A percentile compares a stretch with the other conserved stretches of the same genome.
These are phyloP conservation scores for Lampropteryx suffumata DNA, from an alignment of 2,888 invertebrate species.

Conservation along the genomic window DNA sequence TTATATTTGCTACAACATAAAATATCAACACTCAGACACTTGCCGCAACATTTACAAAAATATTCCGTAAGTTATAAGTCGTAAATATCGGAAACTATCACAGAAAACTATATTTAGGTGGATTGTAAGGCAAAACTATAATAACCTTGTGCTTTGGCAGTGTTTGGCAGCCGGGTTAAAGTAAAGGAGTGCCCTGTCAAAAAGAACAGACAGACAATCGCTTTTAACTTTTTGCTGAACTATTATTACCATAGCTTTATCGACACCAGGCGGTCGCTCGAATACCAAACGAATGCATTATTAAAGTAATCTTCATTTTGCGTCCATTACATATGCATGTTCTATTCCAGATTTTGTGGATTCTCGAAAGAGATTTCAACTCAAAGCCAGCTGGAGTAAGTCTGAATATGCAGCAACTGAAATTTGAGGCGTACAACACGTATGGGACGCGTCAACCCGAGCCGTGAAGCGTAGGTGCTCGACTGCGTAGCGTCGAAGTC, in stretches of 20 bases:
- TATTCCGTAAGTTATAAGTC: no score
- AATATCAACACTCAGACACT: no score
- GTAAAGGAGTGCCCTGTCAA: background rate
- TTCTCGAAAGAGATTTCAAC: constrained; percentile 37
- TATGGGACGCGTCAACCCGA: constrained; percentile 46
- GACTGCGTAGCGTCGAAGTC: constrained; percentile 55
- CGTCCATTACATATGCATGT: constrained; percentile 44
- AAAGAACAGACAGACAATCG: background rate
- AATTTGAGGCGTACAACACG: constrained; percentile 28
- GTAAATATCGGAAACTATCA: no score
- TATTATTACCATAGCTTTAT: constrained; percentile 25
- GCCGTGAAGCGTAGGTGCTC: constrained; percentile 49
- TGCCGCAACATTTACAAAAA: no score
- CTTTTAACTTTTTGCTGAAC: constrained; percentile 1
- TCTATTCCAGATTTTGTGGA: constrained; percentile 39
- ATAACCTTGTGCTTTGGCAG: no score
- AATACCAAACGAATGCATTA: constrained; percentile 37
- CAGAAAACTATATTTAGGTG: no score
- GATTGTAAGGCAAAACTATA: no score
- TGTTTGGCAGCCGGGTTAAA: background rate
- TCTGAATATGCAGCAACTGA: constrained; percentile 24
- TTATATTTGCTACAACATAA: no score
- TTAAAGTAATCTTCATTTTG: constrained; percentile 44
- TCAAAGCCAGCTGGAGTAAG: constrained; percentile 23
- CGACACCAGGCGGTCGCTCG: constrained; percentile 21